phyloP scores from a whole-genome alignment of 2,888 invertebrate species.

The Acleris literana region DNA sequence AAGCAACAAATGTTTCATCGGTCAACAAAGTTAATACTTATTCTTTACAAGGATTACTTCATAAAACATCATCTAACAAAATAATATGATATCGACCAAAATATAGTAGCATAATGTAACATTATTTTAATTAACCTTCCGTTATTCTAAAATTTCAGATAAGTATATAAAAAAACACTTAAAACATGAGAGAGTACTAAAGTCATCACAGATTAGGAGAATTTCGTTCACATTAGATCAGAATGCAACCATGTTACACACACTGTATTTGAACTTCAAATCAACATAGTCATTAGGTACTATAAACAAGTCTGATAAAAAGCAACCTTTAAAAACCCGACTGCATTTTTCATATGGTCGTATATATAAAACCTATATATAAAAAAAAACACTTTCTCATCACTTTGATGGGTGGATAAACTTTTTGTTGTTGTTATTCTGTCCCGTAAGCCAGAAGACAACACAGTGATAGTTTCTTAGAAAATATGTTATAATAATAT shows the following conservation, averaged over 20 bases:
- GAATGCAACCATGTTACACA: constrained; percentile 55
- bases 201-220: constrained; percentile 82
- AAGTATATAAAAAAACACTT: constrained; percentile 70
- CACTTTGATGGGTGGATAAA: no score
- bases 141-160: constrained; percentile 61
- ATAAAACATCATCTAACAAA: constrained; percentile 51
- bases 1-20: constrained; percentile 47
- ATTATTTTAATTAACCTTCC: constrained; percentile 58
- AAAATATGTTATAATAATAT: no score
- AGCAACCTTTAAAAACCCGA: no score
- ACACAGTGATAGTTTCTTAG: no score
- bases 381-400: no score
- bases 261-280: constrained; percentile 1
- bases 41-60: constrained; percentile 38
- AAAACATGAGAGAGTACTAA: constrained; percentile 81
- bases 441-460: no score
- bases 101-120: constrained; percentile 60
- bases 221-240: constrained; percentile 73
- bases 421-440: no score
- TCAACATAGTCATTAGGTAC: constrained; percentile 11
- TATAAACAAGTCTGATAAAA: no score
- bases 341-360: no score
- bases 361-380: no score
- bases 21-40: constrained; percentile 52
- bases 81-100: constrained; percentile 49